Base-by-base conservation (phyloP, 2,113 vertebrate genomes). In the Xyrauchen texanus region DNA sequence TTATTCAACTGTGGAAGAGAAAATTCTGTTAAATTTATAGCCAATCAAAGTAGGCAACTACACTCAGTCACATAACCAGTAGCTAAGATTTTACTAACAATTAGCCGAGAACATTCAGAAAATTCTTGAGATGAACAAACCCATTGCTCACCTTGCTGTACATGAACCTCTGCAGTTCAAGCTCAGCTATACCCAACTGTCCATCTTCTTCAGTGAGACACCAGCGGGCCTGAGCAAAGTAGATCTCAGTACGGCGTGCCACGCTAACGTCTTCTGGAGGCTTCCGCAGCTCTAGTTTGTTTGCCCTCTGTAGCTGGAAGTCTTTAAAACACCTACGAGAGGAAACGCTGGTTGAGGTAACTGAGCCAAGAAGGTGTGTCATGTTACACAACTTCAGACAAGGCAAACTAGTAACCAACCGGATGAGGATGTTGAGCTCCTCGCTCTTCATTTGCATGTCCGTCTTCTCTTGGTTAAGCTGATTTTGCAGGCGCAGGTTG, bases 381-480 rank as follows among this genome's bases (percentile, higher is more conserved):
- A 34, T 34, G 21, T 1, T 34, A 34, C 21, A 34, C 21, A 34
- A 34, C 21, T 34, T 34, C 21, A 34, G 21, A 34, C 21, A 34
- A 34, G 21, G 21, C 21, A 34, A 34, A 10, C 6, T 4, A 66
- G 79, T 4, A 5, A 63, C 63, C 71, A 49, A 98, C 98, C 98
- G 96, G 90, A 99, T 99, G 47, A 99, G 93, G 49, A 99, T 99
- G 88, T 99, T 99, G 69, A 99, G 94, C 86, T 99, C 98, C 88
- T 99, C 98, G 0, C 97, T 99, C 91, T 99, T 98, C 88, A 96
- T 94, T 90, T 98, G 96, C 87, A 99, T 89, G 80, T 94, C 95
- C 0, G 94, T 93, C 84, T 99, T 99, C 87, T 99, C 97, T 85
- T 96, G 96, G 89, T 94, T 96, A 58, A 99, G 94, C 90, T 98